Evolutionary conservation across 2,888 invertebrate genomes (phyloP).

Genomic region (Hypselothyrea guttata): DNA sequence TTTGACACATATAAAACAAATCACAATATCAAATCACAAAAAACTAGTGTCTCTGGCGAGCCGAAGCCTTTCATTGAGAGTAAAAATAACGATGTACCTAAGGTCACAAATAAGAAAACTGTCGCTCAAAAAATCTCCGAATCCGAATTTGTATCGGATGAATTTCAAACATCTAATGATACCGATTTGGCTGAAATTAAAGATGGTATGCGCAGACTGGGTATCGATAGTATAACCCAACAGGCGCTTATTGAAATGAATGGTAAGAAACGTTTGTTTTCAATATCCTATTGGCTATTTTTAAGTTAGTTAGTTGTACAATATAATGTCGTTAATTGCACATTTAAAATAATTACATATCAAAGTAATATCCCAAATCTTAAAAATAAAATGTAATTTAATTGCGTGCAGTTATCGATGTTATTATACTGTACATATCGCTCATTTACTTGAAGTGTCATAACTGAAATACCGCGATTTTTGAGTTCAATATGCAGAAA

Average conservation of each 20-base stretch:
- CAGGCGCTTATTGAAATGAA: constrained; percentile 82
- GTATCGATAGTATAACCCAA: constrained; percentile 84
- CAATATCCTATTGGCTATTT: neutral
- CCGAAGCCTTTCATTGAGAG: constrained; percentile 45
- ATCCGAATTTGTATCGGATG: constrained; percentile 91
- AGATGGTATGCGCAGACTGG: constrained; percentile 89
- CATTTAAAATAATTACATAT: too few species aligned
- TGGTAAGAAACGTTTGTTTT: constrained; percentile 80
- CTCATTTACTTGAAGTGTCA: too few species aligned
- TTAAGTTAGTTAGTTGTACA: constrained; percentile 3
- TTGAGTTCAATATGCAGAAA: too few species aligned
- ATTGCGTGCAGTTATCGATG: too few species aligned
- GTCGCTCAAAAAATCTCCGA: constrained; percentile 75
- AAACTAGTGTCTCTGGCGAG: constrained; percentile 55
- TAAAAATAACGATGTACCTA: constrained; percentile 16
- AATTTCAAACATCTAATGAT: constrained; percentile 84
- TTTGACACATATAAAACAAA: constrained; percentile 18
- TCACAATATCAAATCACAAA: constrained; percentile 18
- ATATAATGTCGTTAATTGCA: neutral
- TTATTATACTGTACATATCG: too few species aligned
- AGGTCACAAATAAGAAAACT: constrained; percentile 17
- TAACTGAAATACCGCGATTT: too few species aligned
- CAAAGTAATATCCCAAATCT: too few species aligned
- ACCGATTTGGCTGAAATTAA: constrained; percentile 88
- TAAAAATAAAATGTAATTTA: too few species aligned